These are phyloP conservation scores for Copidosoma floridanum DNA, from an alignment of 1,140 invertebrate genomes.

Conservation along the genomic window DNA sequence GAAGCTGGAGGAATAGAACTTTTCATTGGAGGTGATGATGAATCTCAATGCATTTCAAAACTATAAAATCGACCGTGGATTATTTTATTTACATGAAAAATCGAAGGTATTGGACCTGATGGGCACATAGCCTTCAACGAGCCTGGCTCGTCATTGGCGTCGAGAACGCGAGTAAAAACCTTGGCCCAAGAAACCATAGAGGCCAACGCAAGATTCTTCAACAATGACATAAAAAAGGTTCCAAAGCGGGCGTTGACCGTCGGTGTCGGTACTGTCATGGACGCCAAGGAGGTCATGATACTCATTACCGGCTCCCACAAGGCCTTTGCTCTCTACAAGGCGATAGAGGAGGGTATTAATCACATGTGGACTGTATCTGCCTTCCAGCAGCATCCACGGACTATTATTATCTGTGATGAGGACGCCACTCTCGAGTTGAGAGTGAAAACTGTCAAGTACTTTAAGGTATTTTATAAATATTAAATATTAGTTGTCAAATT, in stretches of 20 bases:
- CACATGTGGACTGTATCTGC: conserved; percentile 99
- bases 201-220: conserved; percentile 97
- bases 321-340: conserved; percentile 91
- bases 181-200: conserved; percentile 93
- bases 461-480: conserved; percentile 71
- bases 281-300: conserved; percentile 96
- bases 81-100: conserved; percentile 5
- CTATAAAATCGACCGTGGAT: neutral
- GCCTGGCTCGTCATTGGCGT: conserved; percentile 89
- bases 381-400: conserved; percentile 91
- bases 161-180: conserved; percentile 94
- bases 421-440: conserved; percentile 94
- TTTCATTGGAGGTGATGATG: conserved; percentile 86
- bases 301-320: conserved; percentile 97
- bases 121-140: conserved; percentile 99
- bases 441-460: conserved; percentile 99
- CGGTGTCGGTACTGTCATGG: conserved; percentile 98
- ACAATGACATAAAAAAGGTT: conserved; percentile 88
- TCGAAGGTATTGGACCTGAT: conserved; percentile 91
- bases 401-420: conserved; percentile 96
- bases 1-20: conserved; percentile 92
- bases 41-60: neutral
- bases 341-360: conserved; percentile 95
- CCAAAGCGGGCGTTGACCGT: conserved; percentile 94
- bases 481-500: no score